Percentiles rank a stretch among this genome's conserved stretches.
phyloP scores from a whole-genome alignment of 1,140 invertebrate species.

The Bradysia coprophila region DNA sequence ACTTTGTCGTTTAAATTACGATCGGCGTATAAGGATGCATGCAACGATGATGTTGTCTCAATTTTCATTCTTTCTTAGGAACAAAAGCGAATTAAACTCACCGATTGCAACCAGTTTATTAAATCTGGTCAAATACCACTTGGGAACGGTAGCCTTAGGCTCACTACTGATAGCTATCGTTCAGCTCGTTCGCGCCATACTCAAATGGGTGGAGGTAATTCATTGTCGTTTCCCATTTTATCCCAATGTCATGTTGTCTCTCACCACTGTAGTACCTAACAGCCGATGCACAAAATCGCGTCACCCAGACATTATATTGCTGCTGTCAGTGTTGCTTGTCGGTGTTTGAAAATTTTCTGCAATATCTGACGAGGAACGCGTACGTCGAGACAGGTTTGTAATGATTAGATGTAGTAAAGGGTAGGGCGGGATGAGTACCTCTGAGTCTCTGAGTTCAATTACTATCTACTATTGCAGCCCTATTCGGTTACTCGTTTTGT shows the following conservation, averaged over 20 bases:
- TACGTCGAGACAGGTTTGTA: conserved; percentile 54
- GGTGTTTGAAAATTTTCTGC: conserved; percentile 53
- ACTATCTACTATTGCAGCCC: conserved; percentile 42
- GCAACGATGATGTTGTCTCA: conserved; percentile 4
- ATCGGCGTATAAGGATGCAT: too few relatives aligned
- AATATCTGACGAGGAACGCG: conserved; percentile 54
- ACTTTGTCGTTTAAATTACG: too few relatives aligned
- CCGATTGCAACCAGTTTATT: conserved; percentile 35
- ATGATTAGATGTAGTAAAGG: conserved; percentile 2
- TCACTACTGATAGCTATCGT: conserved; percentile 54
- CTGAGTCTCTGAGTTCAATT: too few relatives aligned
- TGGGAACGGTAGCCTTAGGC: conserved; percentile 60
- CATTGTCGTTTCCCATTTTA: background rate
- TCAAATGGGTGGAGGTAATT: conserved; percentile 14
- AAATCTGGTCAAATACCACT: conserved; percentile 44
- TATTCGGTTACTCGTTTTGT: conserved; percentile 52
- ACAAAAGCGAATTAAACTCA: conserved; percentile 37
- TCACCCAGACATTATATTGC: conserved; percentile 24
- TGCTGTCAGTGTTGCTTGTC: conserved; percentile 55
- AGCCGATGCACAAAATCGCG: conserved; percentile 24
- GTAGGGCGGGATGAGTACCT: too few relatives aligned
- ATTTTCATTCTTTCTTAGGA: conserved; percentile 25
- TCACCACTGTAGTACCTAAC: conserved; percentile 17
- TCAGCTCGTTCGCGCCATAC: conserved; percentile 39
- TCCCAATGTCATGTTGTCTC: background rate